phyloP scores from a whole-genome alignment of 2,797 vertebrate species.

The Amphiprion clarkii region DNA sequence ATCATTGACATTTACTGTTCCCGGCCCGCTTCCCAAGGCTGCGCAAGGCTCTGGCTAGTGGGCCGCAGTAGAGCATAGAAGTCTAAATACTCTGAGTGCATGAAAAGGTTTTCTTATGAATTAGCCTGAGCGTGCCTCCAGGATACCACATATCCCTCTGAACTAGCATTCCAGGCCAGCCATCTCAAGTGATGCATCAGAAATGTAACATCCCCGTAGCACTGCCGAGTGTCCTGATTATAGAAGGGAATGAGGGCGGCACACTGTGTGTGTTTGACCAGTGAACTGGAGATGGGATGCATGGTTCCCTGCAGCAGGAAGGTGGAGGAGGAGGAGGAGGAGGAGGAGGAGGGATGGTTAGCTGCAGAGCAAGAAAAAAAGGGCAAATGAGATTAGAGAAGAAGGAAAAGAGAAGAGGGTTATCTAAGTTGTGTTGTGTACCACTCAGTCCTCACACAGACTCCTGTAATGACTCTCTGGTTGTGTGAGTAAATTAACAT shows the following conservation, averaged over 20 bases:
- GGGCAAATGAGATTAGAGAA: conserved; percentile 38
- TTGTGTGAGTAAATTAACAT: conserved; percentile 65
- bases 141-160: conserved; percentile 67
- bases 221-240: conserved; percentile 82
- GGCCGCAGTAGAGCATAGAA: conserved; percentile 42
- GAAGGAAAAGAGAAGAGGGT: conserved; percentile 24
- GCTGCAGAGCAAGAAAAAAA: conserved; percentile 64
- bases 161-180: conserved; percentile 76
- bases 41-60: conserved; percentile 68
- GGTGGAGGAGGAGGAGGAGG: conserved; percentile 18
- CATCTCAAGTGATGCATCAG: conserved; percentile 83
- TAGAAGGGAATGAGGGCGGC: conserved; percentile 80
- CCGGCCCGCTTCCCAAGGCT: conserved; percentile 65
- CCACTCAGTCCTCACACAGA: conserved; percentile 40
- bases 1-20: conserved; percentile 80
- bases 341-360: conserved; percentile 41
- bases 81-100: conserved; percentile 57
- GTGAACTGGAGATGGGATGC: conserved; percentile 82
- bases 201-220: conserved; percentile 82
- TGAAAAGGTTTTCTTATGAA: conserved; percentile 62
- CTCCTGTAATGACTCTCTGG: conserved; percentile 36
- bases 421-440: conserved; percentile 55
- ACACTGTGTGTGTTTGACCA: conserved; percentile 82
- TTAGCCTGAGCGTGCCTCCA: conserved; percentile 65
- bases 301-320: conserved; percentile 79